phyloP scores from a whole-genome alignment of 92 coral and sea anemone genomes.

The Siderastrea radians region DNA sequence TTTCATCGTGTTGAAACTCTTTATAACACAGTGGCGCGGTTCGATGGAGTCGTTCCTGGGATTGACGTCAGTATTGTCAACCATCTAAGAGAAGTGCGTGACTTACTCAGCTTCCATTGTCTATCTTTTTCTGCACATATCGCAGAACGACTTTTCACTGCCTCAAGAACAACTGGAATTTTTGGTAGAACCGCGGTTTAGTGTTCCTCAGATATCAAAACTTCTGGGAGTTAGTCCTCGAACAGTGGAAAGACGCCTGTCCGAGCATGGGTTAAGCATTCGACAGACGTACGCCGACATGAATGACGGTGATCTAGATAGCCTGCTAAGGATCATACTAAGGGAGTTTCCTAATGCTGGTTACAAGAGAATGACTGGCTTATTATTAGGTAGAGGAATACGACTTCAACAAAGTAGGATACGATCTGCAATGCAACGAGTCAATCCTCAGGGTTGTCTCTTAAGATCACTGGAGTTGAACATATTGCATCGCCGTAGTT shows the following conservation, averaged over 20 bases:
- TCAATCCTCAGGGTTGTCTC: conserved; percentile 51
- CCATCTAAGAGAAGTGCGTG: conserved; percentile 19
- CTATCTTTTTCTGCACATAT: conserved; percentile 17
- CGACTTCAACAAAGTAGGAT: conserved; percentile 51
- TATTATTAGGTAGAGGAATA: conserved; percentile 44
- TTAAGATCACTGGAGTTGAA: conserved; percentile 53
- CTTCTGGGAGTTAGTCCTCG: conserved; percentile 50
- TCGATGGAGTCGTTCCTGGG: conserved; percentile 22
- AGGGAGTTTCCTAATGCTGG: conserved; percentile 58
- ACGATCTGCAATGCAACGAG: conserved; percentile 56
- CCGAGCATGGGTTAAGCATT: conserved; percentile 23
- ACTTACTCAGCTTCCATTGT: conserved; percentile 39
- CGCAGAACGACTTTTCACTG: conserved; percentile 37
- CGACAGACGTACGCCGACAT: conserved; percentile 49
- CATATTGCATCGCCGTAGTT: conserved; percentile 40
- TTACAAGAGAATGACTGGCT: conserved; percentile 67
- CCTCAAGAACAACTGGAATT: conserved; percentile 67
- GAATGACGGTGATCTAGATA: conserved; percentile 52
- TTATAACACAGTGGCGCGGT: conserved; percentile 35
- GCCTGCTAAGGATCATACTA: conserved; percentile 27
- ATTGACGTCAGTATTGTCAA: conserved; percentile 22
- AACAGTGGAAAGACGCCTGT: conserved; percentile 55
- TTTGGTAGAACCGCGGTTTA: conserved; percentile 47
- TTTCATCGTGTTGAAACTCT: conserved; percentile 35
- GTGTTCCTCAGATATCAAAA: conserved; percentile 35